Percentiles rank a stretch among this genome's conserved stretches.
Conservation (phyloP, 2,113 vertebrate species). For the Dromaius novaehollandiae region DNA sequence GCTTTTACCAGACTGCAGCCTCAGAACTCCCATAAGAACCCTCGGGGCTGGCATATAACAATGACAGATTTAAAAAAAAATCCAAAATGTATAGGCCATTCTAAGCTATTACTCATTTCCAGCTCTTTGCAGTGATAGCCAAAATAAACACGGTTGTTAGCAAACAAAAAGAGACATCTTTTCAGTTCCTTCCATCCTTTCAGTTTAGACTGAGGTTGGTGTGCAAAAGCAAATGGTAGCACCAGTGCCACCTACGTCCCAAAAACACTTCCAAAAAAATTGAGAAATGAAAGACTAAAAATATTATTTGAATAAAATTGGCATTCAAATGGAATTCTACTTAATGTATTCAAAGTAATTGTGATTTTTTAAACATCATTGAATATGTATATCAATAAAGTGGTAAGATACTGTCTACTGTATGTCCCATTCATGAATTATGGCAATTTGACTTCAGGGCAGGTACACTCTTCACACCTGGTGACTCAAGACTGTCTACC, state of each 20-base stretch:
- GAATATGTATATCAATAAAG: background rate
- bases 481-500: background rate
- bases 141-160: background rate
- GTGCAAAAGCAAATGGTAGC: background rate
- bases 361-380: background rate
- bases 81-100: too few relatives aligned
- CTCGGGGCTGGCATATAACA: background rate
- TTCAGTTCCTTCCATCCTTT: background rate
- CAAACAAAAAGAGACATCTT: background rate
- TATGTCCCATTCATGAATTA: background rate
- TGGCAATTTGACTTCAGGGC: background rate
- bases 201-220: too few relatives aligned
- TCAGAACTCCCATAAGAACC: background rate
- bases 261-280: background rate
- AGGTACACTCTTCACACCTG: background rate
- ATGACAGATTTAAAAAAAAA: background rate
- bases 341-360: background rate
- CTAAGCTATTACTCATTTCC: background rate
- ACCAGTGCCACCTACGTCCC: background rate
- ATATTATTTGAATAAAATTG: background rate
- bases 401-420: background rate
- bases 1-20: background rate
- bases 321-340: background rate
- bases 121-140: fast-evolving
- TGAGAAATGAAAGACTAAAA: background rate